phyloP scores from a whole-genome alignment of 2,113 vertebrate species.

The Muscicapa adusta region DNA sequence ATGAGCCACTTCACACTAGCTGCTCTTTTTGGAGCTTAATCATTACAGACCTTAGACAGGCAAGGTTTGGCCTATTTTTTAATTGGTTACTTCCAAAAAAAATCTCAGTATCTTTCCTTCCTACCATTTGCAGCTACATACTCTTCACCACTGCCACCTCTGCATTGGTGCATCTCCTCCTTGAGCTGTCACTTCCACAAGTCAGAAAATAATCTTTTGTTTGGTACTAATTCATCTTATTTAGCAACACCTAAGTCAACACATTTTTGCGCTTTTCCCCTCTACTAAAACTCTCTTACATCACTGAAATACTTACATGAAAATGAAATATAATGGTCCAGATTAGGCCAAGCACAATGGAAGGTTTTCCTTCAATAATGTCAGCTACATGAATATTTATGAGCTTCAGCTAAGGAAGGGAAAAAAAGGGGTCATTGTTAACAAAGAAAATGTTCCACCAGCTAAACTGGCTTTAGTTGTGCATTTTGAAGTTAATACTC shows the following conservation, averaged over 20 bases:
- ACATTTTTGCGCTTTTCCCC: not conserved
- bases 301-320: constrained; percentile 80
- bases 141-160: not conserved
- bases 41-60: not conserved
- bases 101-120: not conserved
- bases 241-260: not conserved
- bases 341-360: constrained; percentile 93
- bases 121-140: not conserved
- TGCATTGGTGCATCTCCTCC: not conserved
- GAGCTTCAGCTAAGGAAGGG: constrained; percentile 82
- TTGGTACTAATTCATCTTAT: not conserved
- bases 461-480: not conserved
- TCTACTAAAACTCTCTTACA: not conserved
- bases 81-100: not conserved
- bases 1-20: not conserved
- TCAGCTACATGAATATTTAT: constrained; percentile 97
- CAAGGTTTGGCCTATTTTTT: not conserved
- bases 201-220: not conserved
- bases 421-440: constrained; percentile 36
- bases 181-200: not conserved
- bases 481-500: constrained; percentile 62
- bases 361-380: constrained; percentile 91
- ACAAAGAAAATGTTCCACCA: constrained; percentile 24
- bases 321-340: constrained; percentile 98
- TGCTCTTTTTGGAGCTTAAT: not conserved